Evolutionary conservation across 2,797 vertebrate species (phyloP).

Genomic region (Ispidina picta): DNA sequence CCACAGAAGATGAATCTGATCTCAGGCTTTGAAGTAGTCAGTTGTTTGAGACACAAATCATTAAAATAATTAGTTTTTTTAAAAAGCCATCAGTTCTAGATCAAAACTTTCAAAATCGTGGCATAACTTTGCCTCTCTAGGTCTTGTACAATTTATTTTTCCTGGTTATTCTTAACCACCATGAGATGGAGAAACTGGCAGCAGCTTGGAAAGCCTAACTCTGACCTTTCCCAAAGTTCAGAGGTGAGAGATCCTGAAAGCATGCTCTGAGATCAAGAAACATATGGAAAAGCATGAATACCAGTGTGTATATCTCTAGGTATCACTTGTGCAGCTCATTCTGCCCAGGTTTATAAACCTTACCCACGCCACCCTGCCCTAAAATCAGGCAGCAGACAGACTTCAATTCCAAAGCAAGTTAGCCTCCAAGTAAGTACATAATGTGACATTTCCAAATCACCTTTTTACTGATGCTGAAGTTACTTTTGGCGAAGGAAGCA

Average conservation of each 20-base stretch:
- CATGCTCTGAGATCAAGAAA: background rate
- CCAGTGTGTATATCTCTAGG: background rate
- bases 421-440: background rate
- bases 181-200: background rate
- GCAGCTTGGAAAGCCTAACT: background rate
- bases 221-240: background rate
- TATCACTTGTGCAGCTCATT: background rate
- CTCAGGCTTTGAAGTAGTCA: background rate
- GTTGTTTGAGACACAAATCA: background rate
- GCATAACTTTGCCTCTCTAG: background rate
- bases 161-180: background rate
- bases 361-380: no score
- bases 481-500: slow-evolving; percentile 41
- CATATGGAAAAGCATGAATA: background rate
- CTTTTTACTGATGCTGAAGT: slow-evolving; percentile 25
- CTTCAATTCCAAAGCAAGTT: background rate
- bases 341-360: background rate
- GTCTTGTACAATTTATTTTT: background rate
- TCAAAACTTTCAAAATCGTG: background rate
- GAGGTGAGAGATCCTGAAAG: background rate
- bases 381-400: background rate
- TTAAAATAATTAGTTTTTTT: no score
- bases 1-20: background rate
- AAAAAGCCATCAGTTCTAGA: background rate
- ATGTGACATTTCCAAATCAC: slow-evolving; percentile 2